Conservation (phyloP, 92 coral and sea anemone species). For the Siderastrea radians region DNA sequence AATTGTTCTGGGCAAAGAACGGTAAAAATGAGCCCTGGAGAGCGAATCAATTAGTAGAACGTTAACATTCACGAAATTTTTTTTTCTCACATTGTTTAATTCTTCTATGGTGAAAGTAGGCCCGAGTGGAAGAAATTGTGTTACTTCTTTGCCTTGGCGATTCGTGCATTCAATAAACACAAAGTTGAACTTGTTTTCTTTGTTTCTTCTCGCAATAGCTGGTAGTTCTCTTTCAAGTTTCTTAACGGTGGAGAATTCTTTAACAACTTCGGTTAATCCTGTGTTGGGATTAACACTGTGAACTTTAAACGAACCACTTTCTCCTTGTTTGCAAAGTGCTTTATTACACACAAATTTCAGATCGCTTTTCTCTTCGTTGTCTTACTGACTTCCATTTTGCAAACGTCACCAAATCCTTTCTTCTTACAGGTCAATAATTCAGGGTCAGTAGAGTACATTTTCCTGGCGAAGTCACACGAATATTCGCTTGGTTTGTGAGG, state of each 20-base stretch:
- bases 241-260: conserved; percentile 4
- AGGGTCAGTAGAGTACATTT: conserved; percentile 36
- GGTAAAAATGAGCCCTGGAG: conserved; percentile 92
- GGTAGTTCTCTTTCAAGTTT: conserved; percentile 66
- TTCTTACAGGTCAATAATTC: conserved; percentile 42
- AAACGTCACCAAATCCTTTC: conserved; percentile 29
- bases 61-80: conserved; percentile 73
- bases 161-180: conserved; percentile 68
- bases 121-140: conserved; percentile 79
- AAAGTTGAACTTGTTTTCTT: conserved; percentile 57
- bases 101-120: conserved; percentile 72
- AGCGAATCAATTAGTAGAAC: conserved; percentile 84
- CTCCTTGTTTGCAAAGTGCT: conserved; percentile 46
- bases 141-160: conserved; percentile 23
- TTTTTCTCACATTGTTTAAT: conserved; percentile 37
- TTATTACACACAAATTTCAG: conserved; percentile 12
- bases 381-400: conserved; percentile 9
- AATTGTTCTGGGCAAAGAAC: conserved; percentile 87
- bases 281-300: conserved; percentile 22
- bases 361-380: background rate
- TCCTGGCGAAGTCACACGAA: conserved; percentile 29
- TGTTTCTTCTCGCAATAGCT: conserved; percentile 36
- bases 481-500: conserved; percentile 63
- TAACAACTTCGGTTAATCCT: conserved; percentile 31
- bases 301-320: conserved; percentile 20